Base-by-base conservation (phyloP, 2,888 invertebrate species). In the Cryptocheilus praepositus region DNA sequence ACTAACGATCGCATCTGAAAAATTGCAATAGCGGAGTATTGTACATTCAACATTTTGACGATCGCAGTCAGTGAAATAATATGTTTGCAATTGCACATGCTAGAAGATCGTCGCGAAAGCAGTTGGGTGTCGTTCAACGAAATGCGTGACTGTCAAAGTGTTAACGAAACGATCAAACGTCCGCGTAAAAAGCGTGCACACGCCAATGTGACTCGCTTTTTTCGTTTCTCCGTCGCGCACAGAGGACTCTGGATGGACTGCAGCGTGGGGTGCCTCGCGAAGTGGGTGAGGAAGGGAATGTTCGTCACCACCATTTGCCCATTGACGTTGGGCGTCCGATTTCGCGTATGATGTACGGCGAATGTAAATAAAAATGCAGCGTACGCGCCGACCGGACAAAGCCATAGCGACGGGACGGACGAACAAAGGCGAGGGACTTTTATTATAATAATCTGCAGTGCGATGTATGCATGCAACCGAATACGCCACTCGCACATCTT, bases 361-460 rank as follows among this genome's bases (percentile, higher is more conserved):
- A 81, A 81, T 73, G 78, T 76, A 77, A 77, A 81, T 81, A 77
- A 76, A 79, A 77, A 77, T 70, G 80, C 77, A 71, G 64, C 62
- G 71, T 57, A 61, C 36, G 36, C 61, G 43, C 59, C 58, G 52
- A 49, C 65, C 69, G 77, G 74, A 81, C 80, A 81, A 79, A 79
- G 76, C 72, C 72, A 59, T 70, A 54, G 58, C 67, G 66, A 45
- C 61, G 64, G 71, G 69, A 71, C 59, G 68, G 63, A 58, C 70
- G 77, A 74, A 82, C 74, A 78, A 82, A 60, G 73, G 76, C 71
- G 63, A 60, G 75, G 73, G 76, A 82, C 79, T 83, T 82, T 83
- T 82, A 83, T 83, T 82, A 83, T 83, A 82, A 83, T 83, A 83
- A 83, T 82, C 76, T 74, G 73, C 79, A 71, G 70, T 71, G 66